phyloP scores from a whole-genome alignment of 2,888 invertebrate genomes.

The Arrhopalites spinosus region DNA sequence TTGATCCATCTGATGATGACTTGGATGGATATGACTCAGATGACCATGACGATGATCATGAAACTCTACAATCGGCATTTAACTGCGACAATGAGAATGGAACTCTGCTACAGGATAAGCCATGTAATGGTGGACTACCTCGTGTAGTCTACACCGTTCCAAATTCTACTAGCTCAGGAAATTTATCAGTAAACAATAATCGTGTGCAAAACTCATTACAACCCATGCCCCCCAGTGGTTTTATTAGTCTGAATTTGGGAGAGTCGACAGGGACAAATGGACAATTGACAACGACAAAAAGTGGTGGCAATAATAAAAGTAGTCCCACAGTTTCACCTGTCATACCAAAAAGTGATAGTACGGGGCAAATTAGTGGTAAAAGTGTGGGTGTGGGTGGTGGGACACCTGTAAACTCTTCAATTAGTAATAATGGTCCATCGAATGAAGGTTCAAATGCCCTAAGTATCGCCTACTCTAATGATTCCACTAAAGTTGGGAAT shows the following conservation, averaged over 20 bases:
- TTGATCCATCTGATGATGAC: slow-evolving; percentile 42
- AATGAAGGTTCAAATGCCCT: slow-evolving; percentile 46
- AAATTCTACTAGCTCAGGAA: background rate
- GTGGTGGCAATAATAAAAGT: background rate
- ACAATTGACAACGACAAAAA: background rate
- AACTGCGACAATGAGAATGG: slow-evolving; percentile 33
- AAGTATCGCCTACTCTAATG: slow-evolving; percentile 43
- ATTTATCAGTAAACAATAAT: slow-evolving; percentile 19
- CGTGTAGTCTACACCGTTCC: slow-evolving; percentile 14
- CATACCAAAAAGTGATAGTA: slow-evolving; percentile 34
- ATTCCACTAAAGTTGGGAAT: slow-evolving; percentile 43
- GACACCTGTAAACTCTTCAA: background rate
- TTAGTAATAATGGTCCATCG: background rate
- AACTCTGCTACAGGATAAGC: slow-evolving; percentile 14
- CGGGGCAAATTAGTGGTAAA: slow-evolving; percentile 30
- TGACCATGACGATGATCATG: slow-evolving; percentile 37
- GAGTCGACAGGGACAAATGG: background rate
- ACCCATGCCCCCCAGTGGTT: background rate
- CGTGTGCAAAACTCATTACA: background rate
- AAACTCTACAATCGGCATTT: slow-evolving; percentile 33
- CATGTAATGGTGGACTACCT: slow-evolving; percentile 32
- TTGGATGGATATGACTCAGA: slow-evolving; percentile 45
- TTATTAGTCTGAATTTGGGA: slow-evolving; percentile 12
- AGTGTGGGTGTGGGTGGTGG: background rate
- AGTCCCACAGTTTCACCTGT: background rate